Evolutionary conservation across 1,140 invertebrate species (phyloP).

Genomic region (Pinna nobilis): DNA sequence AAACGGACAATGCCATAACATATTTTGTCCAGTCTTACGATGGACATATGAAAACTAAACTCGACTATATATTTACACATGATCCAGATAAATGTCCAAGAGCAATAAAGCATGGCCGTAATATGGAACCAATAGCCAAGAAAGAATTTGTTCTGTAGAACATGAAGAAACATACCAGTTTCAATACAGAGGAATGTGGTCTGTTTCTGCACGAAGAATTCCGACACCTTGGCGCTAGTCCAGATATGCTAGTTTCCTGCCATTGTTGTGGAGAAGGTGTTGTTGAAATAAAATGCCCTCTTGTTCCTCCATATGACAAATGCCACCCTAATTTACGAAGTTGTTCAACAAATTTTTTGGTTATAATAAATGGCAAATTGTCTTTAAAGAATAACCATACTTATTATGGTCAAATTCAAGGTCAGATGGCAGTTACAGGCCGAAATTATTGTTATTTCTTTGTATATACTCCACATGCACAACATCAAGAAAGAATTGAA

Average conservation of each 20-base stretch:
- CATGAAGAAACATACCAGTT: neutral
- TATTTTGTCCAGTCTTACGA: too few species aligned
- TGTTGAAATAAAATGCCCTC: constrained; percentile 9
- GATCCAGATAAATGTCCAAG: neutral
- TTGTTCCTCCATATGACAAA: constrained; percentile 7
- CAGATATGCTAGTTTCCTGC: constrained; percentile 19
- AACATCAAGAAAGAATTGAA: neutral
- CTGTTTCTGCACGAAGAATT: constrained; percentile 5
- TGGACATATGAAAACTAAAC: too few species aligned
- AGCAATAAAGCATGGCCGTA: neutral
- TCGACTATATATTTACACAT: too few species aligned
- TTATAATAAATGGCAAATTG: neutral
- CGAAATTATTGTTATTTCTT: constrained; percentile 6
- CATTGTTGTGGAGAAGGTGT: constrained; percentile 26
- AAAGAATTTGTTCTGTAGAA: neutral
- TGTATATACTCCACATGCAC: neutral
- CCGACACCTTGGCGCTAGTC: constrained; percentile 9
- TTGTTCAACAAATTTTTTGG: neutral
- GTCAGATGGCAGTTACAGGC: neutral
- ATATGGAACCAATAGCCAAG: constrained; percentile 1
- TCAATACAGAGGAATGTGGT: neutral
- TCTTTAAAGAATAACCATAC: constrained; percentile 9
- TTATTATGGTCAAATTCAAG: constrained; percentile 16
- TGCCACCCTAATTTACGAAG: neutral
- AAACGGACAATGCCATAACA: too few species aligned